Conservation (phyloP, 1,140 invertebrate genomes). For the Ruditapes philippinarum region DNA sequence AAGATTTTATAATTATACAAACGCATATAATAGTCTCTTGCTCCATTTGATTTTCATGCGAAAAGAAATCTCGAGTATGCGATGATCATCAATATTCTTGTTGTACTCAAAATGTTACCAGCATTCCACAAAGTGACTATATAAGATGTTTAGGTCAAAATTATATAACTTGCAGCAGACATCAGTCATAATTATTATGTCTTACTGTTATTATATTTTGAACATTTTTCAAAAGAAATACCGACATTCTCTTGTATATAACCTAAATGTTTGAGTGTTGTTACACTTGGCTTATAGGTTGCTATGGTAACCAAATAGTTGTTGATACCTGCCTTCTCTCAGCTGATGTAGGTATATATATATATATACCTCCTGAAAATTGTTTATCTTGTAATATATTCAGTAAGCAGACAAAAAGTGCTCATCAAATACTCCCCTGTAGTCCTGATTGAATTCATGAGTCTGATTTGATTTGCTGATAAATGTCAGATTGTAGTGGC, state of each 20-base stretch:
- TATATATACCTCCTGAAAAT: not conserved
- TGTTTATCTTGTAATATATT: slow-evolving; percentile 33
- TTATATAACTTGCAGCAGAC: too few relatives aligned
- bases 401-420: not conserved
- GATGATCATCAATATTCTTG: too few relatives aligned
- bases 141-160: too few relatives aligned
- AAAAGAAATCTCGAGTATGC: too few relatives aligned
- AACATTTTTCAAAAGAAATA: not conserved
- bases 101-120: too few relatives aligned
- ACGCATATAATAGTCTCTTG: too few relatives aligned
- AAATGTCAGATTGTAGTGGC: not conserved
- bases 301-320: slow-evolving; percentile 56
- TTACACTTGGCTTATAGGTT: slow-evolving; percentile 48
- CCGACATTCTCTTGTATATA: not conserved
- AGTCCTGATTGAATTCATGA: not conserved
- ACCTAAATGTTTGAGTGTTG: slow-evolving; percentile 40
- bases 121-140: too few relatives aligned
- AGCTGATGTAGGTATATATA: slow-evolving; percentile 40
- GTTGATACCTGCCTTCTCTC: slow-evolving; percentile 46
- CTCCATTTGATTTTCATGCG: too few relatives aligned
- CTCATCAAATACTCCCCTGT: not conserved
- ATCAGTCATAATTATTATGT: too few relatives aligned
- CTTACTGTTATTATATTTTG: too few relatives aligned
- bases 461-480: not conserved
- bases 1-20: too few relatives aligned